A percentile compares a stretch with the other conserved stretches of the same genome.
Evolutionary conservation across 2,113 vertebrate species (phyloP).

Genomic region (Lophius piscatorius): DNA sequence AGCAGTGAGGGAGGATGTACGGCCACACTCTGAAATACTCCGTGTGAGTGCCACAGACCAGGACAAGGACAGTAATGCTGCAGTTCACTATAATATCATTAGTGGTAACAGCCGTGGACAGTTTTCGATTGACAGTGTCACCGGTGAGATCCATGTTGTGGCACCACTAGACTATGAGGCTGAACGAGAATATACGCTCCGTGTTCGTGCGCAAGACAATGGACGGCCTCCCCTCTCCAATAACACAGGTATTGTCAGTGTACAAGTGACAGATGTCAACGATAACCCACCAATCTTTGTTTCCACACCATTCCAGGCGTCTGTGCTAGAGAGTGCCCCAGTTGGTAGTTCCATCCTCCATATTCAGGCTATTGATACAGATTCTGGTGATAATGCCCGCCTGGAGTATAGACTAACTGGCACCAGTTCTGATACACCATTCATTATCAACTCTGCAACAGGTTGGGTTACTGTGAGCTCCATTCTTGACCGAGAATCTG

Average conservation of each 20-base stretch:
- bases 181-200: constrained; percentile 91
- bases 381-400: constrained; percentile 91
- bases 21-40: constrained; percentile 92
- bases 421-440: constrained; percentile 87
- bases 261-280: constrained; percentile 96
- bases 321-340: constrained; percentile 93
- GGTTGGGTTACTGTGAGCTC: constrained; percentile 96
- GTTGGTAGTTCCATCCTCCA: constrained; percentile 96
- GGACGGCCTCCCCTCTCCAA: constrained; percentile 96
- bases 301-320: constrained; percentile 96
- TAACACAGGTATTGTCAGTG: constrained; percentile 94
- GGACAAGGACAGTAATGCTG: constrained; percentile 93
- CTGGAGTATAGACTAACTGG: constrained; percentile 93
- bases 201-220: constrained; percentile 93
- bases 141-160: constrained; percentile 95
- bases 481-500: constrained; percentile 92
- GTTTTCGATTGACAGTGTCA: constrained; percentile 94
- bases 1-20: constrained; percentile 92
- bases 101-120: constrained; percentile 96
- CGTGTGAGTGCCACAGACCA: constrained; percentile 89
- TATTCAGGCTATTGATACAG: constrained; percentile 96
- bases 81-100: constrained; percentile 98
- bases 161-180: constrained; percentile 93
- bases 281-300: constrained; percentile 98
- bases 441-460: constrained; percentile 93